A percentile compares a stretch with the other conserved stretches of the same genome.
phyloP scores from a whole-genome alignment of 2,888 invertebrate species.

The Lacanobia wlatinum region DNA sequence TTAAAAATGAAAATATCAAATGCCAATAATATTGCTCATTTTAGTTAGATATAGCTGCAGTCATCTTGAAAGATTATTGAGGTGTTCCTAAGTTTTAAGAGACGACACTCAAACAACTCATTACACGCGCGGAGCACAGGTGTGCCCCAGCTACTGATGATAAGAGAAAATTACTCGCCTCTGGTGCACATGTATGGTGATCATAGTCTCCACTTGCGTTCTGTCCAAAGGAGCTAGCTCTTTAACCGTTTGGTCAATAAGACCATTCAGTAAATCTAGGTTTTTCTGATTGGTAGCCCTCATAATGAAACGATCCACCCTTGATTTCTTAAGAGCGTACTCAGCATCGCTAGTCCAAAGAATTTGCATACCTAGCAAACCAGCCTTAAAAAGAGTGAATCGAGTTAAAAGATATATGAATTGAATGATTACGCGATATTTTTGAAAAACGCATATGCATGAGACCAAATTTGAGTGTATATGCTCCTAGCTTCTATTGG shows the following conservation, averaged over 20 bases:
- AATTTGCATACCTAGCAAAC: constrained; percentile 95
- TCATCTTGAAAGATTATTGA: background rate
- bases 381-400: constrained; percentile 90
- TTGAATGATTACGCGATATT: background rate
- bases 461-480: background rate
- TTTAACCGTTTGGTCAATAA: constrained; percentile 96
- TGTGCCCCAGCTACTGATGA: background rate
- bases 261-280: constrained; percentile 94
- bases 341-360: constrained; percentile 97
- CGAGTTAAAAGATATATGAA: too few relatives aligned
- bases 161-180: constrained; percentile 83
- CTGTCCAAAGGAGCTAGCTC: constrained; percentile 94
- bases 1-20: background rate
- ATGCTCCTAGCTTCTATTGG: background rate
- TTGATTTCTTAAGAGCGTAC: constrained; percentile 93
- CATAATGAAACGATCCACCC: constrained; percentile 94
- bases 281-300: constrained; percentile 95
- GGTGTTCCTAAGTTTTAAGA: background rate
- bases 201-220: constrained; percentile 96
- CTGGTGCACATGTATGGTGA: constrained; percentile 98
- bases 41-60: background rate
- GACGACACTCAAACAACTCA: background rate
- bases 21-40: background rate
- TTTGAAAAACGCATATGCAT: background rate
- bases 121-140: too few relatives aligned